Percentiles rank a stretch among this genome's conserved stretches.
Evolutionary conservation across 1,140 invertebrate species (phyloP).

Genomic region (Drosophila hydei): DNA sequence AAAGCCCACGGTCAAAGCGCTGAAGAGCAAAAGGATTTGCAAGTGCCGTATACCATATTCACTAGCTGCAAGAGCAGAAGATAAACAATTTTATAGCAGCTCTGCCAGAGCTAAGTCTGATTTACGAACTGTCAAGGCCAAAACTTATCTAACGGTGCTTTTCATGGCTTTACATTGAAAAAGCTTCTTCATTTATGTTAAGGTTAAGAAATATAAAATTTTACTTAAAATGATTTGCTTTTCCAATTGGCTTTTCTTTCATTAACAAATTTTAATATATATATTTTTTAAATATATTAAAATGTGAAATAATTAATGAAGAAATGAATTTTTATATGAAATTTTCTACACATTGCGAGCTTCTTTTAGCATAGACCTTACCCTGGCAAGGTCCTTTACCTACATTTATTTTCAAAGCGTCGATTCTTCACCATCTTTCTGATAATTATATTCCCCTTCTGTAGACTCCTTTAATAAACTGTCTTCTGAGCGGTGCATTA

Average conservation of each 20-base stretch:
- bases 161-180: not conserved
- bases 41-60: conserved; percentile 81
- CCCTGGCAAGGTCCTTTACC: not conserved
- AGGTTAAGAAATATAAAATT: not conserved
- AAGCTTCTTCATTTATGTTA: not conserved
- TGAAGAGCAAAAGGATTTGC: conserved; percentile 86
- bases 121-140: not conserved
- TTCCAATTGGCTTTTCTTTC: too few species aligned
- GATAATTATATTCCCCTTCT: not conserved
- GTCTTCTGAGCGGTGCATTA: conserved; percentile 10
- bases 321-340: too few species aligned
- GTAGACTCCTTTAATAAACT: not conserved
- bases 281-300: not conserved
- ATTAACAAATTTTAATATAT: too few species aligned
- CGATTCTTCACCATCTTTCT: conserved; percentile 51
- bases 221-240: not conserved
- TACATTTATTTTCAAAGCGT: conserved; percentile 36
- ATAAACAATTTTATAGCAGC: not conserved
- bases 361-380: not conserved
- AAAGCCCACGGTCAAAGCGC: conserved; percentile 86
- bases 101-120: too few species aligned
- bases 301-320: too few species aligned
- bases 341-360: too few species aligned
- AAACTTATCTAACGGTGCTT: not conserved
- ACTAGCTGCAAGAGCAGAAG: conserved; percentile 13